A percentile compares a stretch with the other conserved stretches of the same genome.
Conservation (phyloP, 2,113 vertebrate genomes). For the human (Homo sapiens) region DNA sequence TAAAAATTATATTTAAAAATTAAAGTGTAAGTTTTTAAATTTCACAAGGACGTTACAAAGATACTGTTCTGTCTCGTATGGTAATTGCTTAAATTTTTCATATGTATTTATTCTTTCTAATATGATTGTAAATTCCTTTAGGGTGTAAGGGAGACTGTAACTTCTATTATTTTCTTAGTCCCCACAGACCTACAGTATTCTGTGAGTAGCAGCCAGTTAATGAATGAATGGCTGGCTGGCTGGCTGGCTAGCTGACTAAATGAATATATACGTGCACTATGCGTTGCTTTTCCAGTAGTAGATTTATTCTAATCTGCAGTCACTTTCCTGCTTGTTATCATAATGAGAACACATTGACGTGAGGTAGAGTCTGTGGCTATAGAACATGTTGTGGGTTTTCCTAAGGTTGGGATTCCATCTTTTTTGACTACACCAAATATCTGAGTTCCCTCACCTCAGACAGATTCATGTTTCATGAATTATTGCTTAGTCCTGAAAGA, state of each 20-base stretch:
- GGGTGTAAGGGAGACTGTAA: neutral
- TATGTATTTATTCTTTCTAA: neutral
- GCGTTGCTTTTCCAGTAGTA: neutral
- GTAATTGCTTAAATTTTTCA: neutral
- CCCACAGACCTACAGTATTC: neutral
- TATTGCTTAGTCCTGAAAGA: neutral
- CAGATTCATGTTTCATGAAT: neutral
- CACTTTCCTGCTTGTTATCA: neutral
- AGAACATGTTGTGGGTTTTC: neutral
- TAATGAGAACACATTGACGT: neutral
- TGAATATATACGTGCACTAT: neutral
- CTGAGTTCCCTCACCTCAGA: neutral
- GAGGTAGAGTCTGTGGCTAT: neutral
- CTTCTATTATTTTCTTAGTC: neutral
- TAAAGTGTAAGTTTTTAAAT: neutral
- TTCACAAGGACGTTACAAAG: neutral
- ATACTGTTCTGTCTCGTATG: neutral
- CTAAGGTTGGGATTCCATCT: neutral
- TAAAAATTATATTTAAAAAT: neutral
- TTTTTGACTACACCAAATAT: neutral
- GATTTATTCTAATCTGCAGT: neutral
- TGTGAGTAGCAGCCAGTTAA: neutral
- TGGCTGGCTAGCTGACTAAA: neutral
- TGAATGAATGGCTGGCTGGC: neutral
- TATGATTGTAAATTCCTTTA: neutral